Conservation (phyloP, 64 coral and sea anemone species). For the Montipora capricornis region DNA sequence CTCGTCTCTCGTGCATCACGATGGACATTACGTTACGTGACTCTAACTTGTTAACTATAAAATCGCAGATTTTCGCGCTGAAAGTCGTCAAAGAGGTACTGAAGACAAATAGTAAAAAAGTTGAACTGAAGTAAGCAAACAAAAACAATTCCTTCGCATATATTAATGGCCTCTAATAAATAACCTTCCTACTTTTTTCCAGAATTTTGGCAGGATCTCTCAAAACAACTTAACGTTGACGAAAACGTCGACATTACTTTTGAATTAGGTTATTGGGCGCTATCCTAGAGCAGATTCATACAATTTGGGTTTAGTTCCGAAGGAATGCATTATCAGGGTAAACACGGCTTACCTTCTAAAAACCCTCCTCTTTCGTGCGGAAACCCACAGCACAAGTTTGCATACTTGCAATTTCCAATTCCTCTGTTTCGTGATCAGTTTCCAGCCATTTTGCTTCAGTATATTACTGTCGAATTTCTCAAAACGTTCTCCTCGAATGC, state of each 20-base stretch:
- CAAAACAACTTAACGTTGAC: too few species aligned
- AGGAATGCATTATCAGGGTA: constrained; percentile 26
- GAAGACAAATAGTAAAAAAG: not conserved
- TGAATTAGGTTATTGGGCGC: not conserved
- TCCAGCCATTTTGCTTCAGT: not conserved
- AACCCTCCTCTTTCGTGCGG: not conserved
- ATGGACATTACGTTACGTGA: too few species aligned
- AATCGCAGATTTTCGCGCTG: too few species aligned
- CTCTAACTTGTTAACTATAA: too few species aligned
- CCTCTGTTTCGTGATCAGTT: not conserved
- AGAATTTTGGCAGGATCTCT: too few species aligned
- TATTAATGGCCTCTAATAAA: not conserved
- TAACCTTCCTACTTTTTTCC: too few species aligned
- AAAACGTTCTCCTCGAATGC: not conserved
- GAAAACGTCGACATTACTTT: too few species aligned
- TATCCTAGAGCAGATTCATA: not conserved
- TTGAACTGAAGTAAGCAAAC: constrained; percentile 26
- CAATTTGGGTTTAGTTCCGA: constrained; percentile 19
- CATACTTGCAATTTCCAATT: not conserved
- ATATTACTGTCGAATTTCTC: not conserved
- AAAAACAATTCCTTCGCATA: not conserved
- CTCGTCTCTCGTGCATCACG: not conserved
- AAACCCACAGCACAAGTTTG: not conserved
- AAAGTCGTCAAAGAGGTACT: not conserved
- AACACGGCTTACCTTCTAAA: constrained; percentile 15